Evolutionary conservation across 2,888 invertebrate genomes (phyloP).

Genomic region (Drepana falcataria): DNA sequence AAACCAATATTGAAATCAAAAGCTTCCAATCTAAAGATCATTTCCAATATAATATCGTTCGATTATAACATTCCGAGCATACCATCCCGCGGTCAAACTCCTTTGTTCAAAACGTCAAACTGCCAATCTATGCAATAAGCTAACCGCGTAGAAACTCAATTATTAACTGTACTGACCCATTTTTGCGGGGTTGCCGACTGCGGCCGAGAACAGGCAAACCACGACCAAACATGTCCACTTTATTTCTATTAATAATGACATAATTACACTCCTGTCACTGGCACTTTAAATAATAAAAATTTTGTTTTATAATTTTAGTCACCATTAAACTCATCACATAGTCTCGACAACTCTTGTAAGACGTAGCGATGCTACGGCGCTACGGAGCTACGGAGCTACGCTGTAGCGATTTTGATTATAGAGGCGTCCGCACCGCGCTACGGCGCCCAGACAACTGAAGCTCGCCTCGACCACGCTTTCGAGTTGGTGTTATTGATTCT

Average conservation of each 20-base stretch:
- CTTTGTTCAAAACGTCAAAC: slow-evolving; percentile 51
- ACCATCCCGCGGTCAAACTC: slow-evolving; percentile 17
- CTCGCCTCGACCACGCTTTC: slow-evolving; percentile 45
- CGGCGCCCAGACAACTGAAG: slow-evolving; percentile 65
- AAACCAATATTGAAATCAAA: no score
- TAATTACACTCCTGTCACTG: slow-evolving; percentile 24
- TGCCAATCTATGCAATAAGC: slow-evolving; percentile 47
- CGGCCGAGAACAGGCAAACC: slow-evolving; percentile 37
- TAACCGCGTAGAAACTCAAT: slow-evolving; percentile 47
- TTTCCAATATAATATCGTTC: no score
- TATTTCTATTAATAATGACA: slow-evolving; percentile 34
- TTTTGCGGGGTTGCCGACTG: slow-evolving; percentile 65
- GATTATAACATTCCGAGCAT: slow-evolving; percentile 9
- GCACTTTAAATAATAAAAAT: slow-evolving; percentile 28
- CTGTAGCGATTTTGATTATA: slow-evolving; percentile 30
- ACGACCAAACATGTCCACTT: slow-evolving; percentile 49
- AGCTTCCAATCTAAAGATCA: no score
- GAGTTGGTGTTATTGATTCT: slow-evolving; percentile 70
- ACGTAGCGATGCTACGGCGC: slow-evolving; percentile 11
- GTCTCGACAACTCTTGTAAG: slow-evolving; percentile 36
- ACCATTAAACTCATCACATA: slow-evolving; percentile 45
- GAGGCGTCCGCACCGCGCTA: slow-evolving; percentile 47
- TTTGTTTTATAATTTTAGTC: slow-evolving; percentile 28
- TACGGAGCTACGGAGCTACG: slow-evolving; percentile 26
- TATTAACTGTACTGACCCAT: slow-evolving; percentile 67